Conservation (phyloP, 2,113 vertebrate species). For the Procavia capensis region DNA sequence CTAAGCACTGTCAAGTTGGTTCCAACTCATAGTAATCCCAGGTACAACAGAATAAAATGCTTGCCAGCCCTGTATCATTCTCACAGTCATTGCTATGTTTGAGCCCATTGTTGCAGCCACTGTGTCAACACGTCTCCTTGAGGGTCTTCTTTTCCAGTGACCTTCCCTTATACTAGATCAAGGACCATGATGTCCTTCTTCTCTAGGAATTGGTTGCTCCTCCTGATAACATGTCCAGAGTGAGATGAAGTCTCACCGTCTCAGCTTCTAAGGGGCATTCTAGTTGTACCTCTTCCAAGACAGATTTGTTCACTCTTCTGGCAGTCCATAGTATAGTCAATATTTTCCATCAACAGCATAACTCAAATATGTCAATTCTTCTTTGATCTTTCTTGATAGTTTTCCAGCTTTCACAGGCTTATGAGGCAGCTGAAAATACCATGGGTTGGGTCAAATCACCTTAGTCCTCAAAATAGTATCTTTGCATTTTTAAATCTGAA, state of each 20-base stretch:
- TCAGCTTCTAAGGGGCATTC: neutral
- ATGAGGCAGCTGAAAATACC: neutral
- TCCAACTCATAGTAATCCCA: neutral
- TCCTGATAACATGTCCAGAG: neutral
- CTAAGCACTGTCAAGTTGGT: neutral
- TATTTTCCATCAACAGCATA: neutral
- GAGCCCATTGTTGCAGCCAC: neutral
- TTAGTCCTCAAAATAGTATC: neutral
- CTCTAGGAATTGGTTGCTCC: neutral
- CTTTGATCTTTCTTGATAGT: neutral
- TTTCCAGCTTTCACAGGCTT: neutral
- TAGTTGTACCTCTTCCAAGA: neutral
- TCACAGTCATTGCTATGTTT: neutral
- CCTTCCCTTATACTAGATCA: neutral
- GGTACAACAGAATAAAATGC: neutral
- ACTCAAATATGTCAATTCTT: neutral
- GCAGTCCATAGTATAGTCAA: neutral
- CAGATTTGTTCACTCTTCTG: neutral
- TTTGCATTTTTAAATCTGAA: neutral
- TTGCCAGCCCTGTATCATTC: neutral
- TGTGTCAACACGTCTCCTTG: neutral
- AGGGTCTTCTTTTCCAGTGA: neutral
- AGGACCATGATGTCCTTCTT: neutral
- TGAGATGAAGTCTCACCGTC: neutral
- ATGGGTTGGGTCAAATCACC: neutral